Percentiles rank a stretch among this genome's conserved stretches.
phyloP scores from a whole-genome alignment of 2,888 invertebrate genomes.

The Argyresthia albistria region DNA sequence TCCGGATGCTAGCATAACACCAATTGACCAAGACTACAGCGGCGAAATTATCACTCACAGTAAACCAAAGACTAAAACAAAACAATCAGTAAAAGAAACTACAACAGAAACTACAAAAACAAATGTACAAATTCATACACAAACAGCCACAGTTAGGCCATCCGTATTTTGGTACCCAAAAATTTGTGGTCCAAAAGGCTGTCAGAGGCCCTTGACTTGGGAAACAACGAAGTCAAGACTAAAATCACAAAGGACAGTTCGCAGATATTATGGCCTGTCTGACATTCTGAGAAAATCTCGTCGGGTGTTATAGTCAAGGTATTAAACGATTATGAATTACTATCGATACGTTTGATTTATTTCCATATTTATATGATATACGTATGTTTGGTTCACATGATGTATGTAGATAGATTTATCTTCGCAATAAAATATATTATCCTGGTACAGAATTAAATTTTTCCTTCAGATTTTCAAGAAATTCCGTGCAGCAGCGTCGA shows the following conservation, averaged over 20 bases:
- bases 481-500: neutral
- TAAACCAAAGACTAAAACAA: neutral
- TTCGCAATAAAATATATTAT: too few species aligned
- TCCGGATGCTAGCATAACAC: too few species aligned
- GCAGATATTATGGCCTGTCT: neutral
- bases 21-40: neutral
- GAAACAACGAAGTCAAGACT: neutral
- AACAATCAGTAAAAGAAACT: neutral
- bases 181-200: neutral
- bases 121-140: too few species aligned
- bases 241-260: constrained; percentile 5
- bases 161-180: neutral
- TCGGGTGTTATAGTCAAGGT: neutral
- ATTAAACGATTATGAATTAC: neutral
- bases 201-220: constrained; percentile 3
- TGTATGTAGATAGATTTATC: too few species aligned
- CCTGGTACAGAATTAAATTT: too few species aligned
- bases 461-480: too few species aligned
- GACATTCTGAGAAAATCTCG: too few species aligned
- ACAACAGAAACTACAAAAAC: neutral
- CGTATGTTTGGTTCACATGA: too few species aligned
- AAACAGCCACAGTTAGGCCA: too few species aligned
- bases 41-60: neutral
- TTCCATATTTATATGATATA: too few species aligned
- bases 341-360: neutral